phyloP scores from a whole-genome alignment of 2,888 invertebrate species.

The Strigamia maritima region DNA sequence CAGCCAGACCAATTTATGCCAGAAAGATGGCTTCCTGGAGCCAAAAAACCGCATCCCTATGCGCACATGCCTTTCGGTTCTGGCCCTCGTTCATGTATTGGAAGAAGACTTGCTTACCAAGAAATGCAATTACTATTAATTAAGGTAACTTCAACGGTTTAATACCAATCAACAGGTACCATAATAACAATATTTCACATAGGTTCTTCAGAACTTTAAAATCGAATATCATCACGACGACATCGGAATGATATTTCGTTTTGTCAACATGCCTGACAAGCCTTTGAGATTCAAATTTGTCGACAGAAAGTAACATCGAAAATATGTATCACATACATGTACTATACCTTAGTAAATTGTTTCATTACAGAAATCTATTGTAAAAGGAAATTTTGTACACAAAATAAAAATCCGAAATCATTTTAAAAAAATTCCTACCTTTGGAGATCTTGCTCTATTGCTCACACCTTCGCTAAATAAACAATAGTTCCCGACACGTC shows the following conservation, averaged over 20 bases:
- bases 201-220: conserved; percentile 63
- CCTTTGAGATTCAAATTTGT: conserved; percentile 64
- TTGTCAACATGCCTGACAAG: conserved; percentile 62
- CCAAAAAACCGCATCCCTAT: neutral
- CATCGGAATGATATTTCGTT: conserved; percentile 59
- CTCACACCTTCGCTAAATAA: too few relatives aligned
- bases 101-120: neutral
- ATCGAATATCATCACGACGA: conserved; percentile 68
- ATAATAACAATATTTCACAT: conserved; percentile 51
- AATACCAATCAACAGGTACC: too few relatives aligned
- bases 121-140: neutral
- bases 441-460: too few relatives aligned
- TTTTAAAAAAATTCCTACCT: too few relatives aligned
- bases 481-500: too few relatives aligned
- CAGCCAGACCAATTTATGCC: conserved; percentile 65
- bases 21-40: conserved; percentile 66
- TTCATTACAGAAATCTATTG: too few relatives aligned
- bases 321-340: too few relatives aligned
- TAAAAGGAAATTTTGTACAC: too few relatives aligned
- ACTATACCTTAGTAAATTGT: too few relatives aligned
- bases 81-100: conserved; percentile 7
- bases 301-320: conserved; percentile 50
- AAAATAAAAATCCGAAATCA: too few relatives aligned
- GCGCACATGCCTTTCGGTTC: neutral
- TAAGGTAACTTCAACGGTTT: neutral